Evolutionary conservation across 2,797 vertebrate species (phyloP), one percentile per base, ranked within the genome.

Genomic region (Pteropus rufus): DNA sequence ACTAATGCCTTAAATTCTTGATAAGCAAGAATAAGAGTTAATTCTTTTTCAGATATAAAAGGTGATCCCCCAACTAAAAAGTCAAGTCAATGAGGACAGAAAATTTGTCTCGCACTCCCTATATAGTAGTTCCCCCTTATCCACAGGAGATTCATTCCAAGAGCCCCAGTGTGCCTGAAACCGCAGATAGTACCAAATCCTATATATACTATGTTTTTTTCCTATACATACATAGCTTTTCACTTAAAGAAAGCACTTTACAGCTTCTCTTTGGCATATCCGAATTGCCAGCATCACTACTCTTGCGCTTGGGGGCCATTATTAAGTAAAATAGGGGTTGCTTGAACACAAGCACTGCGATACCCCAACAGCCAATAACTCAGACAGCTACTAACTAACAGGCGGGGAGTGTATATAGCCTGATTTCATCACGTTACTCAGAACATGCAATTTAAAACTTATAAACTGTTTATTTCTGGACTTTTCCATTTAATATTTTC

Each of bases 31-130:
- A 95, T 90, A 39, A 89, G 18, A 90, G 64, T 60, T n/a, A 73
- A 76, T 54, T 92, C 10, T 60, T 95, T 88, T 90, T 46, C 81
- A 64, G 56, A 67, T 88, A 54, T 26, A 83, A 85, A 93, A 93
- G 91, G 73, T 91, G 64, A 6, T 62, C 56, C 10, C 24, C 60
- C 36, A 76, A 90, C 49, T 69, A 84, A 85, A 85, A 96, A 56
- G 7, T 77, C 52, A 75, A 19, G 24, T 89, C 64, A 88, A 9
- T 46, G 39, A 70, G 19, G 65, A 69, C 41, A 69, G 72, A 83
- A 72, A 64, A 58, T 16, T 14, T 75, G 19, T 56, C 62, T 89
- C 41, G 70, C 10, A 62, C 67, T 87, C 87, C n/a, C 34, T 70
- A 29, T 1, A 62, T 2, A 83, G 31, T 1, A 49, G 41, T 16